Evolutionary conservation across 1,140 invertebrate genomes (phyloP), one percentile per base, ranked within the genome.

Genomic region (Tetramorium alpestre): DNA sequence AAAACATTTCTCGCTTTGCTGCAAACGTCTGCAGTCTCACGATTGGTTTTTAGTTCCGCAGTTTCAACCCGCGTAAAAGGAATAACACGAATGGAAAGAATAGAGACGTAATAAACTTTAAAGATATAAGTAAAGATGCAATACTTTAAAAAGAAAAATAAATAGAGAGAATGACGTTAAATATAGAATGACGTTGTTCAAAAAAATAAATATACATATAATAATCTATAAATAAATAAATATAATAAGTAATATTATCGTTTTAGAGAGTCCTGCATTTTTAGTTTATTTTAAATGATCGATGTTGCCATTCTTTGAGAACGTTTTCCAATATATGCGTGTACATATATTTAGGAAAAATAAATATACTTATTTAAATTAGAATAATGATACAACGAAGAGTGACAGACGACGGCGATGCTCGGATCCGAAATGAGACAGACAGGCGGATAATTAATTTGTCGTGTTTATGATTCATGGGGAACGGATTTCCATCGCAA

Each of bases 381-480:
- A 60, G 33, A 76, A 77, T 47, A 41, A 64, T n/a, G 64, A 65
- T 41, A 33, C 5, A 62, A 49, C 3, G 38, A 6, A 16, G 18
- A 22, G 18, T 56, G 69, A 75, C 38, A 54, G 56, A 38, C n/a
- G 33, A 58, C 22, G n/a, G 25, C 11, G 41, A 65, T 54, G 62
- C 47, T 77, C 44, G 22, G 58, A 18, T 78, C 13, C 22, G 56
- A 85, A 78, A 85, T 25, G 54, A 41, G 69, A 84, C 80, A 84
- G 54, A 75, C 80, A 75, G 56, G 56, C 65, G 60, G 51, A 28
- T 87, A 88, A 87, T 88, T 88, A 88, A 88, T 89, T 77, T 69
- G 62, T 86, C 64, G 75, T 69, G 64, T 80, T 69, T 78, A 69
- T 80, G 85, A 78, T 80, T 78, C 76, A 80, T 86, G 51, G 25